A percentile compares a stretch with the other conserved stretches of the same genome.
Conservation (phyloP, 2,113 vertebrate genomes). For the Theropithecus gelada region DNA sequence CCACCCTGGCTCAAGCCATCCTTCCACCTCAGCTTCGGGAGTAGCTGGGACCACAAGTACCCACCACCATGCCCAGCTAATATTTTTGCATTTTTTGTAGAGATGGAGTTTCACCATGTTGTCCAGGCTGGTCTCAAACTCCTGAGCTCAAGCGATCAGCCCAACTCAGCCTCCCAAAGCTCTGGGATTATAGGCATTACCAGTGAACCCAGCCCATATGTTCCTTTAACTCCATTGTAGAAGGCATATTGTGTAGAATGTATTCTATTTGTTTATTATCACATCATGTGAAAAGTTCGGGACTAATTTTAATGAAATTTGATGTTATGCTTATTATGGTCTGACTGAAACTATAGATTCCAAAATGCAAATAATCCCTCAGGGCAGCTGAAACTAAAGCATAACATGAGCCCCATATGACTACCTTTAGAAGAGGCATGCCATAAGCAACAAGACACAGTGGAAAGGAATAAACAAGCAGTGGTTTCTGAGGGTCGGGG, state of each 20-base stretch:
- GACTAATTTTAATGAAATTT: conserved; percentile 26
- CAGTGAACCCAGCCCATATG: no score
- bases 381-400: not conserved
- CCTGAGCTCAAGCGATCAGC: not conserved
- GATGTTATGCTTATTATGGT: not conserved
- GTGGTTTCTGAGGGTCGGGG: not conserved
- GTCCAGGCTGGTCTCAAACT: not conserved
- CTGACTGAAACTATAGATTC: not conserved
- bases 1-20: not conserved
- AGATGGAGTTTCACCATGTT: not conserved
- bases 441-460: not conserved
- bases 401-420: not conserved
- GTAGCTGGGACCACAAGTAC: not conserved
- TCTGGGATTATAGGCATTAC: no score
- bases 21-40: not conserved
- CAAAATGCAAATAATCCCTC: not conserved
- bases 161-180: no score
- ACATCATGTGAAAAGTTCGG: not conserved
- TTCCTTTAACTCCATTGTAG: not conserved
- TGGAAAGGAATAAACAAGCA: not conserved
- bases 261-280: not conserved
- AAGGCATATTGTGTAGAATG: not conserved
- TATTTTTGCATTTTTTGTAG: not conserved
- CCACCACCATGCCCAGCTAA: not conserved
- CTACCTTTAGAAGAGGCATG: not conserved